Percentiles rank a stretch among this genome's conserved stretches.
Evolutionary conservation across 2,888 invertebrate species (phyloP).

Genomic region (Protonemura montana): DNA sequence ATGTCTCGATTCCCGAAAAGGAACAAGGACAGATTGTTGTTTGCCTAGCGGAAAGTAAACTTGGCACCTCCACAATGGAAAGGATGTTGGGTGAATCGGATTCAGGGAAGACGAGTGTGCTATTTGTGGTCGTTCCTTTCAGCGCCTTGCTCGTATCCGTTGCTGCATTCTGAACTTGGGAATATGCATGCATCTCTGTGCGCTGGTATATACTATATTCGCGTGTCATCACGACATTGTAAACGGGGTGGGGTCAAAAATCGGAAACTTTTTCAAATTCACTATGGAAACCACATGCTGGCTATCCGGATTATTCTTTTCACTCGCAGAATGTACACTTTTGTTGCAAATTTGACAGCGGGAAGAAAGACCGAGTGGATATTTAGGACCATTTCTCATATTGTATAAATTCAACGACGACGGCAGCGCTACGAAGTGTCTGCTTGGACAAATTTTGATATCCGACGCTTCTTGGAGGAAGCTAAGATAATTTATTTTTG

Average conservation of each 20-base stretch:
- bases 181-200: background rate
- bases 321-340: slow-evolving; percentile 31
- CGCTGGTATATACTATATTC: background rate
- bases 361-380: slow-evolving; percentile 15
- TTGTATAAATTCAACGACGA: background rate
- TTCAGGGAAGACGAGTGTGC: background rate
- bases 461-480: slow-evolving; percentile 26
- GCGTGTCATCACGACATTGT: background rate
- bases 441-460: slow-evolving; percentile 37
- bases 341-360: slow-evolving; percentile 26
- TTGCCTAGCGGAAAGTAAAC: background rate
- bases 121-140: background rate
- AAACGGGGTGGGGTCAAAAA: background rate
- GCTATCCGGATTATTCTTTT: slow-evolving; percentile 21
- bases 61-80: slow-evolving; percentile 4
- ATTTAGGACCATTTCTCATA: slow-evolving; percentile 32
- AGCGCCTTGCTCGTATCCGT: background rate
- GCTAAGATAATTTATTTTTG: slow-evolving; percentile 34
- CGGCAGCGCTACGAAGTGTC: background rate
- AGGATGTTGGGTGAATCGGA: background rate
- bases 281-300: background rate
- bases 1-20: background rate
- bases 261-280: background rate
- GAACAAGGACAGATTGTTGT: slow-evolving; percentile 7
- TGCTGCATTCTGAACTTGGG: background rate